A percentile compares a stretch with the other conserved stretches of the same genome.
Evolutionary conservation across 1,140 invertebrate species (phyloP).

Genomic region (Batillaria attramentaria): DNA sequence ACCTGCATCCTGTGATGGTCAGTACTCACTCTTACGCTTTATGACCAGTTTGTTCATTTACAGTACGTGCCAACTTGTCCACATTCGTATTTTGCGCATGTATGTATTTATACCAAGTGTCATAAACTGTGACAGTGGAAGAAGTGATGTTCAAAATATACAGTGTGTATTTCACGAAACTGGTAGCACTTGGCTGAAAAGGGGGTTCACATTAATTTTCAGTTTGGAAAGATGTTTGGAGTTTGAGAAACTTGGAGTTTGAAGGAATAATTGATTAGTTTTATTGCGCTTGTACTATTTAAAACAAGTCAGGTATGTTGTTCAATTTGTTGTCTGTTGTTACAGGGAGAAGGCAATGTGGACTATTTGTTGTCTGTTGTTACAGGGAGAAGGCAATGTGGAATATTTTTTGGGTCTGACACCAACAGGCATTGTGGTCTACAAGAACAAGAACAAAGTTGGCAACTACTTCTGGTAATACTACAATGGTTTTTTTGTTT

Average conservation of each 20-base stretch:
- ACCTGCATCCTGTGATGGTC: constrained; percentile 81
- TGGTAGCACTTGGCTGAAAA: too few relatives aligned
- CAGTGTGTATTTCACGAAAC: too few relatives aligned
- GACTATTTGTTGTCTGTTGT: constrained; percentile 26
- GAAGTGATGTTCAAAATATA: too few relatives aligned
- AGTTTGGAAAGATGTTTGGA: too few relatives aligned
- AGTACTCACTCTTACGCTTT: too few relatives aligned
- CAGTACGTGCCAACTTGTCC: too few relatives aligned
- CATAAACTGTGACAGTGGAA: too few relatives aligned
- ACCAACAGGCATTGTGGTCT: constrained; percentile 96
- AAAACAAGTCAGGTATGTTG: too few relatives aligned
- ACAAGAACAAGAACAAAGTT: constrained; percentile 96
- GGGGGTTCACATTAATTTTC: too few relatives aligned
- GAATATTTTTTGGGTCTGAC: constrained; percentile 96
- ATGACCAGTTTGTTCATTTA: too few relatives aligned
- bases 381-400: constrained; percentile 66
- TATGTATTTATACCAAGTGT: not conserved
- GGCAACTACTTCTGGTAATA: constrained; percentile 97
- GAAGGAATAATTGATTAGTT: not conserved
- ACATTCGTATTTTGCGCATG: not conserved
- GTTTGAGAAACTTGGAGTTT: too few relatives aligned
- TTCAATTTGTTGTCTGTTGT: too few relatives aligned
- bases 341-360: not conserved
- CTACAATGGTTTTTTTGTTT: not conserved
- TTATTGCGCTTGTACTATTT: not conserved